Evolutionary conservation across 2,888 invertebrate genomes (phyloP).

Genomic region (Amphipoea lucens): DNA sequence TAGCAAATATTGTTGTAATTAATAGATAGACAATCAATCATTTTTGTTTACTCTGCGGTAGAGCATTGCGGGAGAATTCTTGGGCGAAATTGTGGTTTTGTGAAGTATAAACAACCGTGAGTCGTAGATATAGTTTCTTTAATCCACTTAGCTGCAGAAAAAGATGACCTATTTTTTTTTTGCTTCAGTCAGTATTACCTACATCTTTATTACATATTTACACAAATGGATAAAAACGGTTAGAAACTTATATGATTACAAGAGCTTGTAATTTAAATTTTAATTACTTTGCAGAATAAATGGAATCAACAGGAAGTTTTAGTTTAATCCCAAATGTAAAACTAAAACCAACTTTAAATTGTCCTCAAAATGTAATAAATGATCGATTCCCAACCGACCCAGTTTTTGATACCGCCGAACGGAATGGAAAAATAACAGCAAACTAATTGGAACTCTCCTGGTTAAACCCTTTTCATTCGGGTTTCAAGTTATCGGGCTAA

Average conservation of each 20-base stretch:
- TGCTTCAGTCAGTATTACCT: neutral
- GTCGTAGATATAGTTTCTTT: constrained; percentile 21
- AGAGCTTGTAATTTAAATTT: neutral
- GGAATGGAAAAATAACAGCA: constrained; percentile 89
- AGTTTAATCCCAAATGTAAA: constrained; percentile 21
- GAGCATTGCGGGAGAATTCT: constrained; percentile 43
- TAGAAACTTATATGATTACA: neutral
- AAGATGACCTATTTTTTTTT: neutral
- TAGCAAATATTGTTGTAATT: constrained; percentile 82
- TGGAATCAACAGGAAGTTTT: neutral
- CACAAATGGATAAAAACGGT: neutral
- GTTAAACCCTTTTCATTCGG: constrained; percentile 87
- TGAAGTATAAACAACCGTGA: constrained; percentile 41
- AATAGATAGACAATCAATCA: constrained; percentile 81
- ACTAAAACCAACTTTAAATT: constrained; percentile 37
- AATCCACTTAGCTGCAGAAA: constrained; percentile 17
- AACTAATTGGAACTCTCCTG: constrained; percentile 89
- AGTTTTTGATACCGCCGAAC: constrained; percentile 79
- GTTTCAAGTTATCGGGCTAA: constrained; percentile 89
- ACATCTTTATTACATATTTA: neutral
- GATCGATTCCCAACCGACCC: constrained; percentile 80
- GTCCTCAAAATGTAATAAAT: constrained; percentile 59
- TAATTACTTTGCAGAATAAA: neutral
- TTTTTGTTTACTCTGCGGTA: constrained; percentile 71
- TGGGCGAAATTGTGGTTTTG: constrained; percentile 30